phyloP scores from a whole-genome alignment of 1,140 invertebrate genomes.

The Laupala kohalensis region DNA sequence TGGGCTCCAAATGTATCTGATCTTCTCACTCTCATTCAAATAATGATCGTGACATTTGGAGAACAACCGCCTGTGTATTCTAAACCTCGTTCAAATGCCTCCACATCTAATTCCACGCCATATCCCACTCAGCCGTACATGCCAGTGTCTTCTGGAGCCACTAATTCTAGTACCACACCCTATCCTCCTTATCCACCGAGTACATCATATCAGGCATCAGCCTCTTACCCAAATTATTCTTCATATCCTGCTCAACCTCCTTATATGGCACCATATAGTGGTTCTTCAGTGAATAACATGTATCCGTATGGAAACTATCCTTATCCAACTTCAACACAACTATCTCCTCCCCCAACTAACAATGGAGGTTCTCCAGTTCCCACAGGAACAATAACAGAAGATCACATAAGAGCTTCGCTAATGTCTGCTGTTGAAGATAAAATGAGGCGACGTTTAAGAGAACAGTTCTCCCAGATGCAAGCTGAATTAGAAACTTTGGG shows the following conservation, averaged over 20 bases:
- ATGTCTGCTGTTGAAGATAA: conserved; percentile 92
- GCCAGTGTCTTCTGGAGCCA: conserved; percentile 36
- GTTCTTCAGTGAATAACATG: neutral
- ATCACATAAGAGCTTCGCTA: conserved; percentile 86
- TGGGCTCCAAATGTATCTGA: conserved; percentile 81
- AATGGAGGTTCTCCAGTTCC: conserved; percentile 29
- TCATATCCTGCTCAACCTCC: conserved; percentile 21
- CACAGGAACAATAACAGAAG: conserved; percentile 78
- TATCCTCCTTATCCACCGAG: neutral
- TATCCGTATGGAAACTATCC: neutral
- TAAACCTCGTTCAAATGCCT: conserved; percentile 35
- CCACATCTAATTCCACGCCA: conserved; percentile 32
- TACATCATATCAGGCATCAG: neutral
- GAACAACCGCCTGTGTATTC: conserved; percentile 90
- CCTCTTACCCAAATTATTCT: conserved; percentile 24
- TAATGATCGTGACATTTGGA: conserved; percentile 87
- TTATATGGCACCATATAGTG: neutral
- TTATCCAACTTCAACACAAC: neutral
- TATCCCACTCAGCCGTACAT: conserved; percentile 50
- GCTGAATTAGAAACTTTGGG: conserved; percentile 84
- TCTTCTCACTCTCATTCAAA: conserved; percentile 71
- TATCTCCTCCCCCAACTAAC: conserved; percentile 20
- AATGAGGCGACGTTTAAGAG: conserved; percentile 68
- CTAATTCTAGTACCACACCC: neutral
- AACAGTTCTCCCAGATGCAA: conserved; percentile 77